Base-by-base conservation (phyloP, 2,888 invertebrate genomes). In the Pharmacophagus antenor region DNA sequence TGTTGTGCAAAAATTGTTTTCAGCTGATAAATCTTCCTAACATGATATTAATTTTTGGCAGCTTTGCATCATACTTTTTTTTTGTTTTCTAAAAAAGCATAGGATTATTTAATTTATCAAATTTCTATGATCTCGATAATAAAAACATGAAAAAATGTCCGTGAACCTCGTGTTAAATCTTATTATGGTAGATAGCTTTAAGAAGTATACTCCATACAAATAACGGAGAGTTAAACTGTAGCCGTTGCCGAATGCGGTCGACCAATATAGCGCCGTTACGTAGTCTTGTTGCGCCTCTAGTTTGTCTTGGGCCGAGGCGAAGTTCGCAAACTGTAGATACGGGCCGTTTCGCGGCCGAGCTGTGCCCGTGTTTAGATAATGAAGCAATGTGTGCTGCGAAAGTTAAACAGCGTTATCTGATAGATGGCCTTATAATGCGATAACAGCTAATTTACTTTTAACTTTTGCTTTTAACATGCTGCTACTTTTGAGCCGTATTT, bases 271-370 rank as follows among this genome's bases (percentile, higher is more conserved):
- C 57, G 51, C 57, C 59, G 60, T 53, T 62, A 62, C 53, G 42
- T 44, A 37, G 55, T 64, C 61, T 57, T 53, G 62, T 61, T 64
- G 62, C 55, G 56, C 63, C 60, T 57, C 62, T 62, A 56, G 50
- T 62, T 58, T 60, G 58, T 61, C 44, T 52, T 21, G 17, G 10
- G 20, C 15, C 61, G 47, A 31, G 41, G 23, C 41, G 46, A 58
- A 55, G 49, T 53, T 17, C 57, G 58, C 52, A 50, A 58, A 49
- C 46, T 22, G 18, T 20, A 61, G 52, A 52, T 61, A 56, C 54
- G 51, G n/a, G 10, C 18, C 15, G 49, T 51, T 44, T 56, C 23
- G 55, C 58, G 46, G 52, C n/a, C 50, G 41, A 42, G 51, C 49
- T 51, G 46, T 27, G 42, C 52, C 42, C 42, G 52, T 48, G 53